Base-by-base conservation (phyloP, 2,888 invertebrate species). In the Zaprionus lineosus region DNA sequence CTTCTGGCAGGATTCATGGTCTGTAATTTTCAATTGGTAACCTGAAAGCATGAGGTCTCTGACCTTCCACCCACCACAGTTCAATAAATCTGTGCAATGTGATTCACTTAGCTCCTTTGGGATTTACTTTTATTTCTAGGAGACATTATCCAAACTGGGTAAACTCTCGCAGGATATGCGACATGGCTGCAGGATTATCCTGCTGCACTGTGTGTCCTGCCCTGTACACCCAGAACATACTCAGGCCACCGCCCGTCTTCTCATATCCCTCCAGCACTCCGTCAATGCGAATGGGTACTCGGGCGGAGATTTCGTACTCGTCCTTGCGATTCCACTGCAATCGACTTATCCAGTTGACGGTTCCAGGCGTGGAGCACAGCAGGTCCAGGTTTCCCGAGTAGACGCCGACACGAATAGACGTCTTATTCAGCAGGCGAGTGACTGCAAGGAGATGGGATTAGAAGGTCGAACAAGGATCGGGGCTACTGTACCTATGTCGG, bases 381-480 rank as follows among this genome's bases (percentile, higher is more conserved):
- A 97, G 91, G 89, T 97, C 97, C 66, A 97, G 91, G 82, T 96
- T 96, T 14, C 95, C 96, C 69, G 93, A 94, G 84, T 94, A 94
- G 18, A 96, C 93, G 31, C 92, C 92, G 1, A 96, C 91, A 26
- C 92, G 92, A 24, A 96, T 89, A 36, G 92, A 90, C 0, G 95
- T 95, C 75, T 92, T 92, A 64, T 94, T 93, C 19, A 96, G 89
- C n/a, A 95, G 89, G 43, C 91, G 89, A 78, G 94, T 94, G 76
- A 96, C 95, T 93, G 90, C 3, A 15, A 50, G 24, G 61, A 79
- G 24, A 14, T 26, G 3, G 1, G 26, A n/a, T 5, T 24, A 0
- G 5, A 14, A 28, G 33, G 9, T 7, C 5, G 0, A 3, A 16
- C 0, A 2, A 1, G 2, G 2, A 24, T 6, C 4, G 4, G 6